phyloP scores from a whole-genome alignment of 2,888 invertebrate genomes.

The Amblyteles armatorius region DNA sequence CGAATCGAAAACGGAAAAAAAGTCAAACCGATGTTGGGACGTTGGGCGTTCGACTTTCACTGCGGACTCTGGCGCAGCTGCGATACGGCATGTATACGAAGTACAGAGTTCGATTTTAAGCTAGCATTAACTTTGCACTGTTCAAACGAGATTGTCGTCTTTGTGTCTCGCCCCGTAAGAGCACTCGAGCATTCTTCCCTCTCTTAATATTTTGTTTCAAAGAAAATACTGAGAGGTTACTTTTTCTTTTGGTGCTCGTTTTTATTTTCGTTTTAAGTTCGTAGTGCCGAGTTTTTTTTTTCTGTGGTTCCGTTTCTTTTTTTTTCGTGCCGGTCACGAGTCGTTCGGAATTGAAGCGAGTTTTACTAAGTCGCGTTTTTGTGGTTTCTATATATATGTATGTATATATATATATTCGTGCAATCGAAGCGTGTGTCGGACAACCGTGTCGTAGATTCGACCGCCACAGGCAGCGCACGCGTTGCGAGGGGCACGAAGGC shows the following conservation, averaged over 20 bases:
- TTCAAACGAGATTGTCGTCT: neutral
- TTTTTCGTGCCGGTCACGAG: neutral
- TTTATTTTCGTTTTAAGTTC: neutral
- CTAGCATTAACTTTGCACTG: constrained; percentile 21
- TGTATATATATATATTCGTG: neutral
- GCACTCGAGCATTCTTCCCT: neutral
- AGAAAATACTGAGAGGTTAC: neutral
- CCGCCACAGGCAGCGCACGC: constrained; percentile 29
- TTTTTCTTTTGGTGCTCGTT: neutral
- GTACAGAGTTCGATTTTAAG: constrained; percentile 42
- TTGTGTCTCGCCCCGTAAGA: neutral
- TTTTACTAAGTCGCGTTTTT: neutral
- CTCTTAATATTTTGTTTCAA: neutral
- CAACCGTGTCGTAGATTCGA: constrained; percentile 7
- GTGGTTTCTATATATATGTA: neutral
- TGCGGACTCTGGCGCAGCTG: constrained; percentile 49
- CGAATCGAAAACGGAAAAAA: neutral
- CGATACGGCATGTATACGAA: constrained; percentile 51
- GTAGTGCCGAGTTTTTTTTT: neutral
- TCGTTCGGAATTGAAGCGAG: neutral
- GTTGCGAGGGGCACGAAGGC: constrained; percentile 70
- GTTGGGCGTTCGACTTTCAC: constrained; percentile 64
- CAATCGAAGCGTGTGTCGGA: constrained; percentile 2
- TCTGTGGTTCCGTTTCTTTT: neutral
- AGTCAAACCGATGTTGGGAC: neutral